Evolutionary conservation across 2,113 vertebrate species (phyloP), one percentile per base, ranked within the genome.

Genomic region (Halcyon senegalensis): DNA sequence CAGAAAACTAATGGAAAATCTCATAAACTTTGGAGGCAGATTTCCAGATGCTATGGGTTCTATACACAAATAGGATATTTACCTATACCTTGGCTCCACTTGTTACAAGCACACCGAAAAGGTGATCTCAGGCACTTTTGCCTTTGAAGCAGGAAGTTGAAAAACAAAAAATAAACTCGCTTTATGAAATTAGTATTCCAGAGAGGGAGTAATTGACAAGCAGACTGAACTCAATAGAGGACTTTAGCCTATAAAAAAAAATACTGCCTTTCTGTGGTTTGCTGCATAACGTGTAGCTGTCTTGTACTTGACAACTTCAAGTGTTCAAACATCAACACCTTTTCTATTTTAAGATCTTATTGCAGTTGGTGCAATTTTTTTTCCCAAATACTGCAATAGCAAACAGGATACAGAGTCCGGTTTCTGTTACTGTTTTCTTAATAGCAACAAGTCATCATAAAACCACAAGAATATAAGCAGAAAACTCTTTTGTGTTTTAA

Each of bases 391-490:
- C 79, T 91, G 95, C 95, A 98, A 66, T 96, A 81, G 89, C 87
- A 87, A 97, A 88, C 94, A 97, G 96, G 97, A 97, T 96, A 80
- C 72, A 94, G 80, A 96, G 92, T 98, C 87, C 88, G 87, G 95
- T 96, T 98, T 95, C 93, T 96, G 91, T 97, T 97, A 96, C 96
- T 96, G 84, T 97, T 97, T 97, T 98, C 96, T 97, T 96, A 97
- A 89, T 96, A 91, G 84, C 90, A 94, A 94, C 85, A 97, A 97
- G 84, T 82, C 94, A 86, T 94, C 37, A 5, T 78, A 95, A 97
- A 97, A 97, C 94, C 96, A 93, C 94, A 97, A 63, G 96, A 96
- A 96, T 94, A 95, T 95, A 97, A 97, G 96, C 85, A 96, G 84
- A 96, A 94, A 87, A 53, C 90, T 69, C 96, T 84, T 96, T 91